A percentile compares a stretch with the other conserved stretches of the same genome.
phyloP scores from a whole-genome alignment of 2,888 invertebrate species.

The Habrosyne pyritoides region DNA sequence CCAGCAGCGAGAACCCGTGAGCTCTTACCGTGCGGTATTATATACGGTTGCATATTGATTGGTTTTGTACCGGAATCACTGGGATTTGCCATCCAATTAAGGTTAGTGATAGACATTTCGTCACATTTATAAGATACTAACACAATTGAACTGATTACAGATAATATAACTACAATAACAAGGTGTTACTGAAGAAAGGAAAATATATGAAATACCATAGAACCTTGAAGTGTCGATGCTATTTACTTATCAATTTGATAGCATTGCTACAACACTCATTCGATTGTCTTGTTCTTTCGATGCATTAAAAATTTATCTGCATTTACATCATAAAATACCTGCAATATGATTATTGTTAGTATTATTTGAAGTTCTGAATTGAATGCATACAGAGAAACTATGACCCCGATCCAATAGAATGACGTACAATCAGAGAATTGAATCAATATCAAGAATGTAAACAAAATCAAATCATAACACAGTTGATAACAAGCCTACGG shows the following conservation, averaged over 20 bases:
- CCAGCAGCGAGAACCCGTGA: constrained; percentile 58
- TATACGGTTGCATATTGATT: constrained; percentile 78
- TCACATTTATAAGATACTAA: constrained; percentile 13
- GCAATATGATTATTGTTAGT: too few relatives aligned
- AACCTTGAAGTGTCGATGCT: not conserved
- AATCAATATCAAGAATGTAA: not conserved
- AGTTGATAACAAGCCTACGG: constrained; percentile 43
- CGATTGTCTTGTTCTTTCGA: not conserved
- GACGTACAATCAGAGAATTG: not conserved
- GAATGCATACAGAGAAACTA: not conserved
- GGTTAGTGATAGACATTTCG: constrained; percentile 53
- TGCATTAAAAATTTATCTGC: not conserved
- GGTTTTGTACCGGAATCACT: constrained; percentile 58
- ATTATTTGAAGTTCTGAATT: too few relatives aligned
- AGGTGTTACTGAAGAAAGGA: not conserved
- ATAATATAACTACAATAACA: not conserved
- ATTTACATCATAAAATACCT: not conserved
- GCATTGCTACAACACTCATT: not conserved
- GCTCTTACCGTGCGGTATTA: constrained; percentile 66
- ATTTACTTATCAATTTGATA: not conserved
- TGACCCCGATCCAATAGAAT: not conserved
- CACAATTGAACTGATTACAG: not conserved
- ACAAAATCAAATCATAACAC: not conserved
- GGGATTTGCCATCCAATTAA: constrained; percentile 57
- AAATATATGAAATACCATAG: not conserved